Evolutionary conservation across 2,888 invertebrate species (phyloP).

Genomic region (Apamea crenata): DNA sequence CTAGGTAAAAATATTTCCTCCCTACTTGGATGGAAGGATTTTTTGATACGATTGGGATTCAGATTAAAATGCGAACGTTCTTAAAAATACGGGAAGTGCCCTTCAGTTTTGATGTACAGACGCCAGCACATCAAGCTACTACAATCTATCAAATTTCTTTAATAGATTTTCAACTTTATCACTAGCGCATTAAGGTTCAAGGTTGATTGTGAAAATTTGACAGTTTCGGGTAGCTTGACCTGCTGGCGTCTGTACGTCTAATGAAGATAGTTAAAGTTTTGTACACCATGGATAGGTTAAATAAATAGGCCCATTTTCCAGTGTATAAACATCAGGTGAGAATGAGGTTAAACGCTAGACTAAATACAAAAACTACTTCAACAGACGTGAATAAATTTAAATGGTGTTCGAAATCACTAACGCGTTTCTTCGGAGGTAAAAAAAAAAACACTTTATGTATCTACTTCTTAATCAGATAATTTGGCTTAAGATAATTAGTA

Average conservation of each 20-base stretch:
- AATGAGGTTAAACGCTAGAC: constrained; percentile 4
- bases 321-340: constrained; percentile 11
- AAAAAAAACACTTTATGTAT: not conserved
- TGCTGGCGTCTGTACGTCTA: too few species aligned
- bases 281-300: not conserved
- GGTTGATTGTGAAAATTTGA: too few species aligned
- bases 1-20: too few species aligned
- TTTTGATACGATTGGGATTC: too few species aligned
- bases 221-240: too few species aligned
- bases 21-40: too few species aligned
- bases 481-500: constrained; percentile 6
- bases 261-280: not conserved
- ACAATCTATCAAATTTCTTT: too few species aligned
- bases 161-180: too few species aligned
- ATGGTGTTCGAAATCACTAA: not conserved
- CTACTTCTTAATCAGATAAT: not conserved
- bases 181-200: too few species aligned
- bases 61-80: not conserved
- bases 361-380: constrained; percentile 3
- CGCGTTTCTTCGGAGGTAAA: not conserved
- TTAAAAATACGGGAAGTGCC: not conserved
- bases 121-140: too few species aligned
- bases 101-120: not conserved
- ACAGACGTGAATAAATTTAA: constrained; percentile 16
- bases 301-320: constrained; percentile 27